Evolutionary conservation across 1,140 invertebrate species (phyloP).

Genomic region (Zaprionus taronus): DNA sequence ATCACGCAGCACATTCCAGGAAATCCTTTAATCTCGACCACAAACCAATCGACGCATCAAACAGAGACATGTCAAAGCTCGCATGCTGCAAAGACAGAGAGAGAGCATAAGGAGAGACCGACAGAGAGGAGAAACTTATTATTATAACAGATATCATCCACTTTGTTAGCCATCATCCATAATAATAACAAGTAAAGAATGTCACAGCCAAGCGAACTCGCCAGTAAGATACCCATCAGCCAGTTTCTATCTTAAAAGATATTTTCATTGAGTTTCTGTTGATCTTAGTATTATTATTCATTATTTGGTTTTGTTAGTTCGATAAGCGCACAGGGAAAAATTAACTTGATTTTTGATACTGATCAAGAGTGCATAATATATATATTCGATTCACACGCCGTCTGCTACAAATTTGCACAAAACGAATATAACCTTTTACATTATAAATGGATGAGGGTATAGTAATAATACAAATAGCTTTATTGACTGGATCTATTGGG

Average conservation of each 20-base stretch:
- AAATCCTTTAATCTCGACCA: constrained; percentile 32
- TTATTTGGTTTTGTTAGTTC: no score
- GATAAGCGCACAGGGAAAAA: no score
- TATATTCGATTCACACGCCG: neutral
- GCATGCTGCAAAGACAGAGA: neutral
- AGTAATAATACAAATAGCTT: constrained; percentile 45
- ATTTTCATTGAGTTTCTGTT: no score
- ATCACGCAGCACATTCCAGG: constrained; percentile 17
- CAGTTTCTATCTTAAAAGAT: no score
- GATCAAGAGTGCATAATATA: no score
- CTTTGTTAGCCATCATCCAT: constrained; percentile 19
- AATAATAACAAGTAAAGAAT: constrained; percentile 2
- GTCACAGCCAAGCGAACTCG: neutral
- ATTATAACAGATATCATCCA: constrained; percentile 24
- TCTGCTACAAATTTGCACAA: neutral
- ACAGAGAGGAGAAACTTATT: neutral
- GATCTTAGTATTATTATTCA: no score
- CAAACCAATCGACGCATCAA: constrained; percentile 21
- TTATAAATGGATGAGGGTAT: neutral
- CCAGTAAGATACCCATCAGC: neutral
- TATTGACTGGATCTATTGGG: constrained; percentile 34
- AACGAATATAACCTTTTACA: neutral
- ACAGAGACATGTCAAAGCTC: constrained; percentile 4
- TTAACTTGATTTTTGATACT: no score
- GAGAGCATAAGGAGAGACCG: neutral